Conservation (phyloP, 2,797 vertebrate species). For the Chelonia mydas region DNA sequence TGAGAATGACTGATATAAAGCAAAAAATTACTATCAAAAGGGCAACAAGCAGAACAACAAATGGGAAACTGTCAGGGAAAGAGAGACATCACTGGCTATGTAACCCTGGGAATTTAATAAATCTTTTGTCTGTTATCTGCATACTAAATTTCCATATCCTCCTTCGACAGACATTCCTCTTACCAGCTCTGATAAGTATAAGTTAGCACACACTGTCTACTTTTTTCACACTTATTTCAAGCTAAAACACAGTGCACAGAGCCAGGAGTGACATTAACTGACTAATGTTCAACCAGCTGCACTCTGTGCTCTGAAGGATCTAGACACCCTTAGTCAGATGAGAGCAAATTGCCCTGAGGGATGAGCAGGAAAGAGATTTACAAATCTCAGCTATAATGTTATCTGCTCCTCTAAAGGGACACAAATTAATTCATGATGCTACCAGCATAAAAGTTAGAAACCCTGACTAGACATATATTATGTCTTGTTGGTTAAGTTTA, state of each 20-base stretch:
- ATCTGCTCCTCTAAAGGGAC: conserved; percentile 44
- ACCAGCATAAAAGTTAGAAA: conserved; percentile 29
- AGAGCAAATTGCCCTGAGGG: conserved; percentile 37
- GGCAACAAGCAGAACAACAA: conserved; percentile 51
- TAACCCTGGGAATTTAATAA: conserved; percentile 33
- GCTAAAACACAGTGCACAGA: conserved; percentile 49
- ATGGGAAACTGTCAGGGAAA: conserved; percentile 43
- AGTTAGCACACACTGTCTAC: conserved; percentile 18
- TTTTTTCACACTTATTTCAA: neutral
- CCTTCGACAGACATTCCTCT: conserved; percentile 38
- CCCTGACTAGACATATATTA: conserved; percentile 9
- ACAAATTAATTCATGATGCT: conserved; percentile 40
- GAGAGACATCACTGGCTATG: conserved; percentile 18
- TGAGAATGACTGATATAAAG: neutral
- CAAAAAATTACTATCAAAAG: conserved; percentile 27
- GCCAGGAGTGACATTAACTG: conserved; percentile 56
- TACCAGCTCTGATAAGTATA: conserved; percentile 48
- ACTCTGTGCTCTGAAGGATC: conserved; percentile 14
- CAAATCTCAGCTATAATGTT: conserved; percentile 57
- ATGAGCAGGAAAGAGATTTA: conserved; percentile 28
- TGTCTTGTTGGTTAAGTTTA: conserved; percentile 5
- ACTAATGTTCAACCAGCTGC: conserved; percentile 48
- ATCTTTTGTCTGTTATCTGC: conserved; percentile 57
- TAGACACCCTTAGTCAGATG: conserved; percentile 17
- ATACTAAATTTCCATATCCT: conserved; percentile 41